phyloP scores from a whole-genome alignment of 1,140 invertebrate species.

The Rhagoletis pomonella region DNA sequence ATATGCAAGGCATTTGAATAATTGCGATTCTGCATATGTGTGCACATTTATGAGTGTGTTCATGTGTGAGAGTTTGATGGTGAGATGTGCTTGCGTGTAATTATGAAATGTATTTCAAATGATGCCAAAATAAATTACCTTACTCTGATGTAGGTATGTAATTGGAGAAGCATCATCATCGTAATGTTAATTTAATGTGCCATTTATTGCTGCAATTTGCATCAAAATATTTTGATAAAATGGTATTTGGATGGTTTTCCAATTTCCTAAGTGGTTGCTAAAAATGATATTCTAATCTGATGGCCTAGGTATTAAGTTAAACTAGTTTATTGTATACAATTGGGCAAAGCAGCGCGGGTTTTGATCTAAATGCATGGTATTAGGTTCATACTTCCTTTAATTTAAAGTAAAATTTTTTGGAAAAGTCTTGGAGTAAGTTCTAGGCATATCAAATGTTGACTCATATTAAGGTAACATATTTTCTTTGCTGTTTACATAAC shows the following conservation, averaged over 20 bases:
- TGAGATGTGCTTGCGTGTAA: neutral
- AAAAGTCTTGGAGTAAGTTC: too few species aligned
- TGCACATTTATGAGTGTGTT: neutral
- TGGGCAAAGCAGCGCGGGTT: too few species aligned
- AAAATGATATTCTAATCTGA: too few species aligned
- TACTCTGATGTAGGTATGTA: neutral
- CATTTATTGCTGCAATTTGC: neutral
- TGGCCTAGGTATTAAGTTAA: too few species aligned
- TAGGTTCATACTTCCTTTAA: too few species aligned
- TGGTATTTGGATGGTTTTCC: neutral
- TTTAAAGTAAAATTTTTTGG: too few species aligned
- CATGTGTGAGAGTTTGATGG: neutral
- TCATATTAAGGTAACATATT: too few species aligned
- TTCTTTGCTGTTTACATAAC: too few species aligned
- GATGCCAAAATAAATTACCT: conserved; percentile 37
- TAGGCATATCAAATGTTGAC: too few species aligned
- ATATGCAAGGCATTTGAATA: conserved; percentile 43
- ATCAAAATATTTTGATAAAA: neutral
- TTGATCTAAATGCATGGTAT: too few species aligned
- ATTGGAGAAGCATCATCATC: neutral
- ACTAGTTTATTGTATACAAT: too few species aligned
- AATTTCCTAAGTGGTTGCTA: neutral
- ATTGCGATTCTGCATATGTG: neutral
- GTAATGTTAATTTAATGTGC: neutral
- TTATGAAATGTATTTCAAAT: conserved; percentile 48